Conservation (phyloP, 35 echinoderm and acorn worm genomes). For the Lytechinus pictus region DNA sequence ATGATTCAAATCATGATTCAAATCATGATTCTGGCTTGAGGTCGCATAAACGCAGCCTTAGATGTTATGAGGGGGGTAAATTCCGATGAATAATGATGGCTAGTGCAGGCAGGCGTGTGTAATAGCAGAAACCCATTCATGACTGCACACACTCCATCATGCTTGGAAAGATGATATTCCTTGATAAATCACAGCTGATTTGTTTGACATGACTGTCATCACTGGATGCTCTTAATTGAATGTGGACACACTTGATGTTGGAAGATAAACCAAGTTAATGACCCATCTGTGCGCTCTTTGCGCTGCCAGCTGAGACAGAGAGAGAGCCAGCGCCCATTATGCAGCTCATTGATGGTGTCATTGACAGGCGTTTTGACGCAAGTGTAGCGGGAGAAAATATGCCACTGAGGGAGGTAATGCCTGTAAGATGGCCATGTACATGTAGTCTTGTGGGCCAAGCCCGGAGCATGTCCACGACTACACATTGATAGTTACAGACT, state of each 20-base stretch:
- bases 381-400: conserved; percentile 48
- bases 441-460: not conserved
- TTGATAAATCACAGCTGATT: conserved; percentile 24
- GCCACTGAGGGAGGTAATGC: not conserved
- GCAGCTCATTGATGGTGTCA: conserved; percentile 34
- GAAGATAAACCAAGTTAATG: conserved; percentile 39
- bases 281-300: not conserved
- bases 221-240: not conserved
- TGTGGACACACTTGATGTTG: conserved; percentile 29
- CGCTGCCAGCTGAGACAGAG: conserved; percentile 6
- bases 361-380: not conserved
- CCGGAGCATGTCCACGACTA: not conserved
- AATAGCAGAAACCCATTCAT: not conserved
- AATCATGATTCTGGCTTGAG: too few species aligned
- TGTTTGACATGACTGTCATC: not conserved
- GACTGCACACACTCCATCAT: not conserved
- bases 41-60: too few species aligned
- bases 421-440: not conserved
- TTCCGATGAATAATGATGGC: not conserved
- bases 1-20: too few species aligned
- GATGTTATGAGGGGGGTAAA: not conserved
- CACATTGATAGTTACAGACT: too few species aligned
- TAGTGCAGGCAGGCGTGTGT: not conserved
- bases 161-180: not conserved
- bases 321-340: not conserved